Percentiles rank a stretch among this genome's conserved stretches.
Evolutionary conservation across 2,797 vertebrate species (phyloP).

Genomic region (Setipinna tenuifilis): DNA sequence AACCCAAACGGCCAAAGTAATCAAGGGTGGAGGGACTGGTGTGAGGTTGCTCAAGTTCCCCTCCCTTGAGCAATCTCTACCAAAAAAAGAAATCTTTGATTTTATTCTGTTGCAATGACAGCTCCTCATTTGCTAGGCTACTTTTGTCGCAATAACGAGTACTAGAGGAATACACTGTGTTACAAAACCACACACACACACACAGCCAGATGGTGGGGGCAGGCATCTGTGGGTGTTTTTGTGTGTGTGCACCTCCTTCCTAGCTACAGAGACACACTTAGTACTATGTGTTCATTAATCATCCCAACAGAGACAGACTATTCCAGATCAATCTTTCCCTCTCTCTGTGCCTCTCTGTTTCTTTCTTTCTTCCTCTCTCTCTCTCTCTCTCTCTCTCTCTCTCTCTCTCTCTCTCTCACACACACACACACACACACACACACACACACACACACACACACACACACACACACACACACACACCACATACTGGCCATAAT

Average conservation of each 20-base stretch:
- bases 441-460: too few species aligned
- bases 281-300: background rate
- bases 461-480: too few species aligned
- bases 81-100: background rate
- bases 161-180: background rate
- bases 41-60: conserved; percentile 12
- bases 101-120: background rate
- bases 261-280: too few species aligned
- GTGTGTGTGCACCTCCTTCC: background rate
- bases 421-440: too few species aligned
- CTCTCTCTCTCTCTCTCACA: background rate
- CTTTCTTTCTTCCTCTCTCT: background rate
- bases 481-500: too few species aligned
- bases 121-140: background rate
- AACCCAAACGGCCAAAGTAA: background rate
- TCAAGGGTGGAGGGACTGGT: background rate
- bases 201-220: too few species aligned
- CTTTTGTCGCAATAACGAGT: background rate
- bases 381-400: background rate
- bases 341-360: background rate
- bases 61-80: background rate
- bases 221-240: background rate
- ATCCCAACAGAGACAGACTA: background rate
- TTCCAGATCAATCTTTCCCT: background rate
- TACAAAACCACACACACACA: background rate